A percentile compares a stretch with the other conserved stretches of the same genome.
phyloP scores from a whole-genome alignment of 2,888 invertebrate species.

The Dione vanillae region DNA sequence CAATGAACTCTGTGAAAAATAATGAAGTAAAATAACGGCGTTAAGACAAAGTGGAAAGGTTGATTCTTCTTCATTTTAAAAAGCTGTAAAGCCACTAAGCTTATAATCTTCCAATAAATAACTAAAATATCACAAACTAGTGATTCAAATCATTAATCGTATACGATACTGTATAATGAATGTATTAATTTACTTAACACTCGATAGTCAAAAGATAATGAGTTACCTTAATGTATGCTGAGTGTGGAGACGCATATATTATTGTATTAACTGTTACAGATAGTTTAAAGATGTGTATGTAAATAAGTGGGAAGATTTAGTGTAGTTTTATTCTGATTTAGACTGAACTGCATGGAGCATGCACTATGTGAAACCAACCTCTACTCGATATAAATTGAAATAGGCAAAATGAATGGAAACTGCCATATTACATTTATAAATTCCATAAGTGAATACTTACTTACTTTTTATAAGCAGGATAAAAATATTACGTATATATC shows the following conservation, averaged over 20 bases:
- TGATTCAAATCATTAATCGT: conserved; percentile 60
- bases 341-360: too few relatives aligned
- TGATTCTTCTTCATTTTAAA: conserved; percentile 3
- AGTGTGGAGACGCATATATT: conserved; percentile 19
- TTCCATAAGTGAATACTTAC: too few relatives aligned
- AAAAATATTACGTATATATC: not conserved
- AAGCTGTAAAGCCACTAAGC: conserved; percentile 1
- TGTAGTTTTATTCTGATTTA: not conserved
- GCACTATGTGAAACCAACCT: too few relatives aligned
- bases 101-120: conserved; percentile 41
- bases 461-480: not conserved
- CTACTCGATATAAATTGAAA: too few relatives aligned
- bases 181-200: conserved; percentile 51
- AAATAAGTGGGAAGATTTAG: not conserved
- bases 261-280: conserved; percentile 21
- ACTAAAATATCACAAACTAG: conserved; percentile 52
- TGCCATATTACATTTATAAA: too few relatives aligned
- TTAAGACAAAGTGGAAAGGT: conserved; percentile 16
- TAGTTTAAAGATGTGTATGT: not conserved
- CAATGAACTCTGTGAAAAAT: conserved; percentile 51
- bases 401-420: too few relatives aligned
- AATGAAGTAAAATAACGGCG: not conserved
- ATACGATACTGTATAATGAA: conserved; percentile 52
- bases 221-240: conserved; percentile 8
- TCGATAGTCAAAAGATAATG: conserved; percentile 42